Evolutionary conservation across 2,113 vertebrate species (phyloP).

Genomic region (Nannobrachium achirus): DNA sequence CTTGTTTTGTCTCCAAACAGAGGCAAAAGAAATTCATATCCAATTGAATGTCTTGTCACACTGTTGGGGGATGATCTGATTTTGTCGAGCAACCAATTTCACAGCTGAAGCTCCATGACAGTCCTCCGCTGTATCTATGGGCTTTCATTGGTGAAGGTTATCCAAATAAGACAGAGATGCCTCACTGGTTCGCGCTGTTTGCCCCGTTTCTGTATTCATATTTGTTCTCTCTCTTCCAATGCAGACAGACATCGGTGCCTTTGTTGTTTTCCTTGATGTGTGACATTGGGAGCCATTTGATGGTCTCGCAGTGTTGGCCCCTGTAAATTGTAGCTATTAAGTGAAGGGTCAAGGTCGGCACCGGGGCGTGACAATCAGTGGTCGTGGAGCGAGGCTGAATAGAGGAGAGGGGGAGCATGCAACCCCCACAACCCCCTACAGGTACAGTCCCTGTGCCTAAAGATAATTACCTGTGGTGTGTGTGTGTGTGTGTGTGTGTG

Average conservation of each 20-base stretch:
- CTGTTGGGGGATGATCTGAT: slow-evolving; percentile 21
- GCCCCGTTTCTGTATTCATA: background rate
- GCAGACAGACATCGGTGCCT: background rate
- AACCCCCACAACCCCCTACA: slow-evolving; percentile 11
- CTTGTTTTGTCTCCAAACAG: slow-evolving; percentile 26
- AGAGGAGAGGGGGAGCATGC: background rate
- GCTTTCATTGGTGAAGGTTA: slow-evolving; percentile 53
- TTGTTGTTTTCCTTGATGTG: slow-evolving; percentile 31
- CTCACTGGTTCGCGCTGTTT: background rate
- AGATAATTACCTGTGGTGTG: slow-evolving; percentile 38
- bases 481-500: slow-evolving; percentile 1
- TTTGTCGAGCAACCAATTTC: slow-evolving; percentile 55
- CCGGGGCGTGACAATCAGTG: background rate
- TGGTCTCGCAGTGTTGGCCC: slow-evolving; percentile 4
- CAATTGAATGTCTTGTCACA: slow-evolving; percentile 35
- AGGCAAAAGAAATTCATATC: slow-evolving; percentile 2
- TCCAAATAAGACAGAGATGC: slow-evolving; percentile 23
- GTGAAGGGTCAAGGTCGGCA: slow-evolving; percentile 43
- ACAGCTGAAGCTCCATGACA: slow-evolving; percentile 36
- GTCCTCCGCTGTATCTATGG: slow-evolving; percentile 16
- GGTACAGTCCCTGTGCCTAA: slow-evolving; percentile 35
- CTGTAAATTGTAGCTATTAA: slow-evolving; percentile 14
- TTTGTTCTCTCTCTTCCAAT: slow-evolving; percentile 22
- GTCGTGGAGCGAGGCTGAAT: slow-evolving; percentile 9
- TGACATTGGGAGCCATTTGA: background rate